Conservation (phyloP, 2,888 invertebrate species). For the Cyaniris semiargus region DNA sequence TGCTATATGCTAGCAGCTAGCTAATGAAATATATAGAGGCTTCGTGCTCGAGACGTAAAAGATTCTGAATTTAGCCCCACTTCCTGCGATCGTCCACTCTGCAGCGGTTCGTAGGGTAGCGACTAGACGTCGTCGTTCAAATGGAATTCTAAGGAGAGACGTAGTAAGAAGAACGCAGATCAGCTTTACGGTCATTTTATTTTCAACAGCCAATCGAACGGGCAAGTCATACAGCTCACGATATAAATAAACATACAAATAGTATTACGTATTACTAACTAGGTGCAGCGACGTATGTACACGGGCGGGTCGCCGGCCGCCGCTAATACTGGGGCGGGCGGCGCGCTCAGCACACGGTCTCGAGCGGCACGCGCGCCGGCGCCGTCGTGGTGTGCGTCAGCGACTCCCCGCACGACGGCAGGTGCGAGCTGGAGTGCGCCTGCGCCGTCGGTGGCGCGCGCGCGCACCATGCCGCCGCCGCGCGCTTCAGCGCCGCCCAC, state of each 20-base stretch:
- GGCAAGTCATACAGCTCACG: conserved; percentile 45
- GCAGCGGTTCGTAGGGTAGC: background rate
- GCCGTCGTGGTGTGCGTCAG: conserved; percentile 84
- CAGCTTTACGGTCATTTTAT: conserved; percentile 53
- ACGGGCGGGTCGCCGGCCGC: conserved; percentile 40
- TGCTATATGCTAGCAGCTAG: background rate
- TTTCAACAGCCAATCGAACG: conserved; percentile 65
- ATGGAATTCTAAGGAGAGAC: background rate
- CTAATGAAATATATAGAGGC: no score
- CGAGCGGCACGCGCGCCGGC: conserved; percentile 74
- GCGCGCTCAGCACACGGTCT: conserved; percentile 81
- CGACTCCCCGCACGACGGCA: conserved; percentile 90
- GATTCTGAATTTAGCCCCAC: background rate
- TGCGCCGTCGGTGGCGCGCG: conserved; percentile 59
- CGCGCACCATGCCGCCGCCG: conserved; percentile 66
- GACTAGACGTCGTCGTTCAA: background rate
- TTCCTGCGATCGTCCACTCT: background rate
- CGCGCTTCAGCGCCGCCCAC: conserved; percentile 67
- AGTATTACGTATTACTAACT: conserved; percentile 45
- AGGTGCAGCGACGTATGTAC: conserved; percentile 43
- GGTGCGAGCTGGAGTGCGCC: conserved; percentile 88
- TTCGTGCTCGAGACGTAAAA: background rate
- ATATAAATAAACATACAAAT: conserved; percentile 47
- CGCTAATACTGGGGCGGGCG: conserved; percentile 64
- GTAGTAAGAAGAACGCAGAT: conserved; percentile 17